These are phyloP conservation scores for Podocnemis expansa DNA, from an alignment of 2,113 vertebrate species.

Conservation along the genomic window DNA sequence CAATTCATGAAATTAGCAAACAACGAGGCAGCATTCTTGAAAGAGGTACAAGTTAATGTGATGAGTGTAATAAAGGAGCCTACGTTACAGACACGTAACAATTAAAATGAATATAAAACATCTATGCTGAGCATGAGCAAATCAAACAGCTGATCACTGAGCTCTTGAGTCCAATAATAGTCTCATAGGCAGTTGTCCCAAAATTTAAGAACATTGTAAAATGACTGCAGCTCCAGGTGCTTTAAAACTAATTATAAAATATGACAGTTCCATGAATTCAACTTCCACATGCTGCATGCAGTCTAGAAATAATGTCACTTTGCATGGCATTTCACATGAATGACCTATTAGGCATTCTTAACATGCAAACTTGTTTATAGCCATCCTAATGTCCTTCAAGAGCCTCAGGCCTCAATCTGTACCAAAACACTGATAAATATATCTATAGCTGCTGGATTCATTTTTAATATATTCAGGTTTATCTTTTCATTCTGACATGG, in stretches of 20 bases:
- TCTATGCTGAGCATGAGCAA: background rate
- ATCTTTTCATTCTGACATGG: conserved; percentile 39
- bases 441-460: conserved; percentile 14
- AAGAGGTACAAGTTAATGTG: background rate
- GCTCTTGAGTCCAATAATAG: background rate
- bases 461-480: conserved; percentile 42
- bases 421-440: background rate
- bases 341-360: conserved; percentile 28
- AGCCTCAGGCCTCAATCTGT: background rate
- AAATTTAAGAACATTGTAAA: conserved; percentile 20
- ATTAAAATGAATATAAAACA: conserved; percentile 8
- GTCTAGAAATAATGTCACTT: background rate
- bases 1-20: conserved; percentile 13
- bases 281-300: background rate
- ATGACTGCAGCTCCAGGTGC: background rate
- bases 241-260: conserved; percentile 6
- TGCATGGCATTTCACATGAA: background rate
- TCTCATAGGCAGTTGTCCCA: background rate
- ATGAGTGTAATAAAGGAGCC: background rate
- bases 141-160: background rate
- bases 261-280: background rate
- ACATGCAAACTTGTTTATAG: background rate
- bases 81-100: background rate
- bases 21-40: background rate
- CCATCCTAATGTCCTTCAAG: background rate